Percentiles rank a stretch among this genome's conserved stretches.
Conservation (phyloP, 2,888 invertebrate genomes). For the Theretra japonica region DNA sequence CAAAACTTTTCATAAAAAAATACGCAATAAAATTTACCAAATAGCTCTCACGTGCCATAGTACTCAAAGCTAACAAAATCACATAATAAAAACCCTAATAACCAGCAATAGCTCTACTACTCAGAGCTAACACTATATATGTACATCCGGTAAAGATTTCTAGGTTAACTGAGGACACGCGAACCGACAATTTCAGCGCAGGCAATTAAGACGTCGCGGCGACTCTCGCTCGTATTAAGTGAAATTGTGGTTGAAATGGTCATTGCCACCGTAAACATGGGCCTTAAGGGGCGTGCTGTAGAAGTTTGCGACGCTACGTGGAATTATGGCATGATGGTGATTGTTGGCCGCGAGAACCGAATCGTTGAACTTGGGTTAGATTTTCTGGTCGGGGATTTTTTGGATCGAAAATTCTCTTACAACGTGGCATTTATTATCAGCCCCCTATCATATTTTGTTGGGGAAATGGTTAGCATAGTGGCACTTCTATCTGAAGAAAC, state of each 20-base stretch:
- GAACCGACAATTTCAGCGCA: conserved; percentile 2
- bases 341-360: not conserved
- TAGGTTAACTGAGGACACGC: conserved; percentile 6
- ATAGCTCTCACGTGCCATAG: no score
- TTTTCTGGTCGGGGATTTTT: no score
- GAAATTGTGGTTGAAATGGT: conserved; percentile 20
- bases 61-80: not conserved
- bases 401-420: no score
- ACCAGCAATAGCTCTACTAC: not conserved
- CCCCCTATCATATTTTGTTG: no score
- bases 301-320: not conserved
- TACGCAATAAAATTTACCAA: no score
- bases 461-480: no score
- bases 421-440: no score
- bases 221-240: conserved; percentile 2
- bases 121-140: not conserved
- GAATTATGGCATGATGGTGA: not conserved
- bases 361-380: no score
- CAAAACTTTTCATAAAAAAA: no score
- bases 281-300: conserved; percentile 4
- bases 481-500: no score
- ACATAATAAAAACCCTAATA: no score
- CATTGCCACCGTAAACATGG: conserved; percentile 15
- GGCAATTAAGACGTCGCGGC: conserved; percentile 1
- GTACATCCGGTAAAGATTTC: not conserved